Evolutionary conservation across 1,140 invertebrate species (phyloP), one percentile per base, ranked within the genome.

Genomic region (Drosophila kikkawai): DNA sequence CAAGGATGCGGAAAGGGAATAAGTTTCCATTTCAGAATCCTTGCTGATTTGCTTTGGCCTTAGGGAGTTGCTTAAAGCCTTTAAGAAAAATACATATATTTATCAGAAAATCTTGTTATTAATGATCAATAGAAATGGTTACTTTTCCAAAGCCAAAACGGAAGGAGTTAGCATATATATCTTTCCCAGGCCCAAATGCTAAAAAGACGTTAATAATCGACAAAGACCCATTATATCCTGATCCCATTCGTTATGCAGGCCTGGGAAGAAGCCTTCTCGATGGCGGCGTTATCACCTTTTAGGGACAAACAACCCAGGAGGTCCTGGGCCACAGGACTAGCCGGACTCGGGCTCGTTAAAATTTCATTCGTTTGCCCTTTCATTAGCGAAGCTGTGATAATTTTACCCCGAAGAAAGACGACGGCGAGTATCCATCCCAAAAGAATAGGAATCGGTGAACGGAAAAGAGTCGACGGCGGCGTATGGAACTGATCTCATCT

Each of bases 281-380:
- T 65, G 61, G 65, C 81, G 74, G 84, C 85, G 78, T 88, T 88
- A 90, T 84, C 84, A 90, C 84, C 81, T 88, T 81, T 84, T 67
- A 75, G 48, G 85, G 85, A 88, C 84, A 87, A 79, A 71, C 85
- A 71, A 66, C 80, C 65, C 78, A 83, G 84, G 84, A 90, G 84
- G 85, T 88, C 84, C 76, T 79, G 80, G 53, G 53, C 67, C 63
- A 50, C 68, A 66, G 63, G 58, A 56, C 57, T 48, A 58, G 64
- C 37, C 60, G 48, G 44, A 17, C 51, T 42, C 32, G 45, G 79
- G 79, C 83, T 87, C 84, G 84, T 88, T 88, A 90, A 88, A 90
- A 90, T 90, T 80, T 90, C 85, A 90, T 88, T 90, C 85, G 81
- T 84, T 80, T 87, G 77, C 68, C 67, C 71, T 59, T 90, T 84